Conservation (phyloP, 2,797 vertebrate species). For the Hippoglossus hippoglossus region DNA sequence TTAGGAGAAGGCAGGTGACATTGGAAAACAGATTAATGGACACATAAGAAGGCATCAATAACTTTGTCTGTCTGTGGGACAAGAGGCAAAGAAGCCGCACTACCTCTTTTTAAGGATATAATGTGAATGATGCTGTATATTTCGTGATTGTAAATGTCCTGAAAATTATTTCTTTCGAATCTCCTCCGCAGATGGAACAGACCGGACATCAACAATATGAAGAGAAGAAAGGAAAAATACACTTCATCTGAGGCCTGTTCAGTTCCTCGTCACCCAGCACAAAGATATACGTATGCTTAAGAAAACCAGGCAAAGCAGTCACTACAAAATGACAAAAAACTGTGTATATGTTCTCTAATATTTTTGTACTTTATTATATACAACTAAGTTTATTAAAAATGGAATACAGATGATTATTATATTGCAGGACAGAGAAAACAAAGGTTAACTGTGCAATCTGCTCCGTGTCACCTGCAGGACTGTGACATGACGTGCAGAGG, state of each 20-base stretch:
- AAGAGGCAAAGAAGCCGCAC: background rate
- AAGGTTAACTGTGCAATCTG: conserved; percentile 73
- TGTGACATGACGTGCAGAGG: conserved; percentile 78
- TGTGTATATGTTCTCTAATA: conserved; percentile 95
- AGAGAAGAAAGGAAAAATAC: conserved; percentile 77
- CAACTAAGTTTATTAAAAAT: conserved; percentile 96
- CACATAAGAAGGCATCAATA: conserved; percentile 19
- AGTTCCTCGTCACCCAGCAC: conserved; percentile 82
- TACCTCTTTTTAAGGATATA: background rate
- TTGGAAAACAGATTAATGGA: background rate
- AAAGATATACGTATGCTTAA: conserved; percentile 81
- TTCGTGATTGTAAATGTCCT: conserved; percentile 35
- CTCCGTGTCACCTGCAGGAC: conserved; percentile 83
- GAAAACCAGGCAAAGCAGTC: conserved; percentile 83
- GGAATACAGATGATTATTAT: conserved; percentile 90
- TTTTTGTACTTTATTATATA: conserved; percentile 97
- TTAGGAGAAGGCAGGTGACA: no score
- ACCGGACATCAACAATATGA: conserved; percentile 97
- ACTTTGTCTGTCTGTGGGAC: conserved; percentile 2
- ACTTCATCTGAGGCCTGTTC: conserved; percentile 81
- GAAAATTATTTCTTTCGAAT: conserved; percentile 40
- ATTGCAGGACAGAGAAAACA: conserved; percentile 79
- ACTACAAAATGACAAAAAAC: conserved; percentile 88
- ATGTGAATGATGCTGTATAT: background rate
- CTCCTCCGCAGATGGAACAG: conserved; percentile 90